Evolutionary conservation across 2,888 invertebrate genomes (phyloP), one percentile per base, ranked within the genome.

Genomic region (Eueremaeus valkanovi): DNA sequence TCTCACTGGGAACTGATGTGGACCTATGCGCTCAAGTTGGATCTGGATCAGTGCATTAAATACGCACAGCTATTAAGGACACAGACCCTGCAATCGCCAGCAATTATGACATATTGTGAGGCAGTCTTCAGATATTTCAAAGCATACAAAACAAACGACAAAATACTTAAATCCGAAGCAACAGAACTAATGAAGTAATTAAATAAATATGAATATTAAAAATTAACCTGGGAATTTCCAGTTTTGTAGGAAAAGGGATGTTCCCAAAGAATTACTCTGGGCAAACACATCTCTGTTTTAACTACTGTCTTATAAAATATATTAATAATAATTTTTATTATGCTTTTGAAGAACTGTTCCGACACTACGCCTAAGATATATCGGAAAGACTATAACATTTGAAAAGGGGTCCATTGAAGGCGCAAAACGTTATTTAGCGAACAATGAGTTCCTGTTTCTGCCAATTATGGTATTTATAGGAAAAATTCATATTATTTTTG

Each of bases 1-100:
- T 13, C 70, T n/a, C 33, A 51, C n/a, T 75, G 75, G 75, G 75
- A 75, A 40, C 58, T 75, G 1, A 72, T 75, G 75, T 75, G 51
- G 49, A 29, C 49, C 11, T n/a, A 49, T 21, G 75, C 75, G 8
- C 27, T 75, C n/a, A 40, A 29, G 16, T 75, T 70, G 27, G 24
- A 75, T 18, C 72, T 70, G 75, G 70, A 70, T 55, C 27, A 51
- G 21, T 75, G 70, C 6, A 75, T 75, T 3, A 70, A 51, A 42
- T 75, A 75, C 42, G 70, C 75, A 27, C 40, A 70, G 24, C 21
- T 70, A 51, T 31, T 75, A 29, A 13, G 72, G 16, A 9, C 24
- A 13, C 27, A 45, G 21, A 72, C 75, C 8, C 18, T 72, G 13
- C 75, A 70, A 24, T 75, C 72, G 33, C 72, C 75, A 27, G 72